A percentile compares a stretch with the other conserved stretches of the same genome.
phyloP scores from a whole-genome alignment of 2,797 vertebrate species.

The Notoglanidium macrostoma region DNA sequence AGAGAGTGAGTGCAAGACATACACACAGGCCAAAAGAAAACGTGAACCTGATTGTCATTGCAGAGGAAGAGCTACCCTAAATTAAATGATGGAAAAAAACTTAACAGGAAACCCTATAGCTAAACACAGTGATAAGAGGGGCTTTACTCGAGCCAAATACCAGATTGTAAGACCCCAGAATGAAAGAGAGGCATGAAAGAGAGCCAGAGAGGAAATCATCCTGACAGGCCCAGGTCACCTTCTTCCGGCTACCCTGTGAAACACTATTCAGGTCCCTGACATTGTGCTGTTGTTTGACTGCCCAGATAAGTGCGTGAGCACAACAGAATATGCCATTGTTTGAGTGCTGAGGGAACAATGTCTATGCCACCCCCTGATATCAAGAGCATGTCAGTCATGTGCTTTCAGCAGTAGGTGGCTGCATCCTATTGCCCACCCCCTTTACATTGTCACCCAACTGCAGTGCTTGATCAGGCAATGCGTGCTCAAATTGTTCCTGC shows the following conservation, averaged over 20 bases:
- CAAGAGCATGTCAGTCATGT: slow-evolving; percentile 53
- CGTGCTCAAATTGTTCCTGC: slow-evolving; percentile 50
- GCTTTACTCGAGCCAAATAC: not conserved
- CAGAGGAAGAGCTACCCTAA: slow-evolving; percentile 2
- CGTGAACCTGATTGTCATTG: not conserved
- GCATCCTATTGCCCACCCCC: not conserved
- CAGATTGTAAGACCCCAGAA: not conserved
- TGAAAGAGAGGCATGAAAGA: not conserved
- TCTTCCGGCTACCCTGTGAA: slow-evolving; percentile 41
- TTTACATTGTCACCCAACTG: slow-evolving; percentile 50
- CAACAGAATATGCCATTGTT: slow-evolving; percentile 59
- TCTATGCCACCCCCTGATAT: slow-evolving; percentile 32
- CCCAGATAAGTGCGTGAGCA: slow-evolving; percentile 35
- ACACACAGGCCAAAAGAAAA: slow-evolving; percentile 9
- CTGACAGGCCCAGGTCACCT: slow-evolving; percentile 18
- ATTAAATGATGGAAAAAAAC: slow-evolving; percentile 8
- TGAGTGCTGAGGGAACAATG: slow-evolving; percentile 57
- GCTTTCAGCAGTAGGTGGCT: slow-evolving; percentile 52
- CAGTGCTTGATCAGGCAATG: slow-evolving; percentile 31
- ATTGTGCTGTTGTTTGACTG: slow-evolving; percentile 38
- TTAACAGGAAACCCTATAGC: slow-evolving; percentile 21
- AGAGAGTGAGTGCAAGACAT: slow-evolving; percentile 11
- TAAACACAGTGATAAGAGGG: not conserved
- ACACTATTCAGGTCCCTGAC: slow-evolving; percentile 50
- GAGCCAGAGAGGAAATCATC: not conserved